Percentiles rank a stretch among this genome's conserved stretches.
These are phyloP conservation scores for Napeogenes sylphis DNA, from an alignment of 2,888 invertebrate genomes.

Conservation along the genomic window DNA sequence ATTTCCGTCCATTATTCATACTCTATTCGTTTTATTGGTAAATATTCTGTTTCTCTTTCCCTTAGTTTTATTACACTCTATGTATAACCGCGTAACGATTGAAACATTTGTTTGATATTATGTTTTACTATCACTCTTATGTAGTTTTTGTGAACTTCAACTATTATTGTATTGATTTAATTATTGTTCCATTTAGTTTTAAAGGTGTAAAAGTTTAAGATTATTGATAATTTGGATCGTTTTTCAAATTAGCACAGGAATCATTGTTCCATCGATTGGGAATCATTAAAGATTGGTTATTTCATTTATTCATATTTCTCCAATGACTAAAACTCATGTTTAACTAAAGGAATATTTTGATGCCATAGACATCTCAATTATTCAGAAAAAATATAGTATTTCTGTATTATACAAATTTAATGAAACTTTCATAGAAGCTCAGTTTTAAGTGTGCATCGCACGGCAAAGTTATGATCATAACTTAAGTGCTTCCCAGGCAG, in stretches of 20 bases:
- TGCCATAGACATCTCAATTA: too few species aligned
- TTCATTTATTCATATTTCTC: too few species aligned
- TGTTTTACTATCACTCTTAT: neutral
- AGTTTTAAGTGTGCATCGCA: constrained; percentile 9
- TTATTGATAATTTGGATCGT: too few species aligned
- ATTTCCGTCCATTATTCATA: constrained; percentile 26
- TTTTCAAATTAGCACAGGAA: too few species aligned
- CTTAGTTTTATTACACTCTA: constrained; percentile 22
- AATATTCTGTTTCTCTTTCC: constrained; percentile 23
- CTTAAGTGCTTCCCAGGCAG: constrained; percentile 35
- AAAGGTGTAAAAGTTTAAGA: too few species aligned
- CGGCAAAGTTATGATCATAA: constrained; percentile 44
- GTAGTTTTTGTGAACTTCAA: neutral
- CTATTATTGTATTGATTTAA: too few species aligned
- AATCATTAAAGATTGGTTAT: too few species aligned
- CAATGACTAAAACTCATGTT: too few species aligned
- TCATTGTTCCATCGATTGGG: too few species aligned
- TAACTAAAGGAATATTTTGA: too few species aligned
- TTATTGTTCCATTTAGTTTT: too few species aligned
- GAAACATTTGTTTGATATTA: constrained; percentile 12
- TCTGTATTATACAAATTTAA: constrained; percentile 2
- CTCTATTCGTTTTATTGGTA: constrained; percentile 26
- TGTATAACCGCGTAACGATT: constrained; percentile 17
- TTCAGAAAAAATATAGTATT: neutral
- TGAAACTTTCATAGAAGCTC: neutral